Evolutionary conservation across 2,888 invertebrate species (phyloP).

Genomic region (Drosophila dives): DNA sequence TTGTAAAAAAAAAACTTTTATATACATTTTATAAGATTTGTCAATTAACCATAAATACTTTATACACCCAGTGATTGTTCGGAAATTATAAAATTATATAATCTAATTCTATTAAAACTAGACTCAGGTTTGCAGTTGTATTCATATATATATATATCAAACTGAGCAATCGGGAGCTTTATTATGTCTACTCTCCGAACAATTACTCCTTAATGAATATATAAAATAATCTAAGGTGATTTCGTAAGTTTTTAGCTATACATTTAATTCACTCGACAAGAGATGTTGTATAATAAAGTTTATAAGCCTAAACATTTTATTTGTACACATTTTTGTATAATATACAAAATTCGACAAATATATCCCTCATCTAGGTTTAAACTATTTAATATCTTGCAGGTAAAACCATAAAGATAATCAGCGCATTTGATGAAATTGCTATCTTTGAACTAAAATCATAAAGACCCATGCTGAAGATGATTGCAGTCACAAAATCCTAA

Average conservation of each 20-base stretch:
- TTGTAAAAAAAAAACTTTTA: slow-evolving; percentile 44
- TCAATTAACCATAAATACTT: slow-evolving; percentile 35
- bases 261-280: not conserved
- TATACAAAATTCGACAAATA: not conserved
- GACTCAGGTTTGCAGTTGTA: not conserved
- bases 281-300: slow-evolving; percentile 17
- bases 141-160: not conserved
- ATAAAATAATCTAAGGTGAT: not conserved
- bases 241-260: slow-evolving; percentile 15
- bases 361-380: not conserved
- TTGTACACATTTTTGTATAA: slow-evolving; percentile 2
- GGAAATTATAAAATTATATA: not conserved
- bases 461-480: not conserved
- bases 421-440: not conserved
- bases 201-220: slow-evolving; percentile 4
- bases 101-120: not conserved
- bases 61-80: not conserved
- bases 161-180: not conserved
- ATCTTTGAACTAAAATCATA: not conserved
- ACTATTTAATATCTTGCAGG: not conserved
- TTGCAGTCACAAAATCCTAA: not conserved
- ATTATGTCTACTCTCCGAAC: not conserved
- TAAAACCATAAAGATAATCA: not conserved
- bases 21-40: slow-evolving; percentile 40
- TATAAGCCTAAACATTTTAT: slow-evolving; percentile 2